Conservation (phyloP, 2,797 vertebrate genomes). For the Avahi laniger region DNA sequence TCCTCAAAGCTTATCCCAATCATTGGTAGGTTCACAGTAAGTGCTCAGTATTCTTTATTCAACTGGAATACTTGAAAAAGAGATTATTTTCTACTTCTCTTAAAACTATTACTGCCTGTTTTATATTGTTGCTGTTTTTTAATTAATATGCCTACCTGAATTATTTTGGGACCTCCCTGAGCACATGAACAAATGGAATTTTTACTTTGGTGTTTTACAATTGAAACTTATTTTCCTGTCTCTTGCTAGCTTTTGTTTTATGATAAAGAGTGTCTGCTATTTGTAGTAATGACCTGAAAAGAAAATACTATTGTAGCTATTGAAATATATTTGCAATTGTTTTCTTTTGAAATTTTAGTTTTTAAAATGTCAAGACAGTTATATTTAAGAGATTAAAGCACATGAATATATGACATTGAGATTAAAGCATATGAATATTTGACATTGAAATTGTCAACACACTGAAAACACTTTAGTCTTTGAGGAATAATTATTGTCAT, state of each 20-base stretch:
- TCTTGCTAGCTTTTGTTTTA: slow-evolving; percentile 1
- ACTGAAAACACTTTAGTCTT: background rate
- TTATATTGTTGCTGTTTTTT: background rate
- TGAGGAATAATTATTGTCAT: slow-evolving; percentile 21
- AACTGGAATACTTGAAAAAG: background rate
- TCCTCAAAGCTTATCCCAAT: background rate
- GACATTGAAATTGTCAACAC: slow-evolving; percentile 29
- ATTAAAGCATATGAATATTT: background rate
- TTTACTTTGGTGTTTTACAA: background rate
- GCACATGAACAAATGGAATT: background rate
- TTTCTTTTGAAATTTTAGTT: background rate
- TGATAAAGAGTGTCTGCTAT: background rate
- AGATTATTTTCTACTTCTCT: background rate
- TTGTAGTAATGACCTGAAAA: background rate
- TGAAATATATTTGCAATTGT: slow-evolving; percentile 9
- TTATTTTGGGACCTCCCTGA: background rate
- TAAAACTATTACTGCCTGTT: background rate
- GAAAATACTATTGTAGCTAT: background rate
- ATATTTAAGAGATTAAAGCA: slow-evolving; percentile 21
- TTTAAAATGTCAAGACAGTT: background rate
- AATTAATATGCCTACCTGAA: background rate
- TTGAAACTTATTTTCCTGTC: background rate
- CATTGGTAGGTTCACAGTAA: background rate
- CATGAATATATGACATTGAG: background rate
- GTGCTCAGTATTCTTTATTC: background rate